These are phyloP conservation scores for Penaeus indicus DNA, from an alignment of 1,140 invertebrate species.

Conservation along the genomic window DNA sequence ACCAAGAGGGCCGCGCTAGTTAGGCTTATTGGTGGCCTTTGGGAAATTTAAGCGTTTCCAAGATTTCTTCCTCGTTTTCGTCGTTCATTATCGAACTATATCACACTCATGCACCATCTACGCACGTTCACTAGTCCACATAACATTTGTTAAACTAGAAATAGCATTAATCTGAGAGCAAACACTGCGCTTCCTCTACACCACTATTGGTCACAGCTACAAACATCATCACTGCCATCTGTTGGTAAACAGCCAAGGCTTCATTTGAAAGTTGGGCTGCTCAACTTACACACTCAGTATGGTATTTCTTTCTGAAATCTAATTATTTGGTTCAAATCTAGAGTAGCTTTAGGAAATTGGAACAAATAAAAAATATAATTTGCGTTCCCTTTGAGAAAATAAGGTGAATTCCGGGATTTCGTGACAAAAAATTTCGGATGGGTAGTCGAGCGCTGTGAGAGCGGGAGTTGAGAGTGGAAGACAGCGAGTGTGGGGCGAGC, in stretches of 20 bases:
- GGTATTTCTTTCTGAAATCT: background rate
- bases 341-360: too few species aligned
- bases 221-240: slow-evolving; percentile 61
- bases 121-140: background rate
- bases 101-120: slow-evolving; percentile 44
- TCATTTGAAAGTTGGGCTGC: slow-evolving; percentile 60
- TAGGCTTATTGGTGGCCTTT: slow-evolving; percentile 60
- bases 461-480: slow-evolving; percentile 41
- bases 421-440: background rate
- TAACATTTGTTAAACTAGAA: slow-evolving; percentile 36
- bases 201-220: slow-evolving; percentile 57
- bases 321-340: too few species aligned
- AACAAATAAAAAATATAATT: too few species aligned
- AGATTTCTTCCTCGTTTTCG: slow-evolving; percentile 55
- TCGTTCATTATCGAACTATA: slow-evolving; percentile 48
- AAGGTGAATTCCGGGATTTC: background rate
- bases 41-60: slow-evolving; percentile 35
- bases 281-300: slow-evolving; percentile 26
- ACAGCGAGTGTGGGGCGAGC: slow-evolving; percentile 51
- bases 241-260: slow-evolving; percentile 59
- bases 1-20: slow-evolving; percentile 61
- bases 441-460: slow-evolving; percentile 35
- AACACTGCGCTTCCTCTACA: slow-evolving; percentile 14
- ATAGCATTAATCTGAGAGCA: slow-evolving; percentile 31
- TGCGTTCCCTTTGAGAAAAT: too few species aligned